These are phyloP conservation scores for Taurulus bubalis DNA, from an alignment of 2,113 vertebrate species.

Conservation along the genomic window DNA sequence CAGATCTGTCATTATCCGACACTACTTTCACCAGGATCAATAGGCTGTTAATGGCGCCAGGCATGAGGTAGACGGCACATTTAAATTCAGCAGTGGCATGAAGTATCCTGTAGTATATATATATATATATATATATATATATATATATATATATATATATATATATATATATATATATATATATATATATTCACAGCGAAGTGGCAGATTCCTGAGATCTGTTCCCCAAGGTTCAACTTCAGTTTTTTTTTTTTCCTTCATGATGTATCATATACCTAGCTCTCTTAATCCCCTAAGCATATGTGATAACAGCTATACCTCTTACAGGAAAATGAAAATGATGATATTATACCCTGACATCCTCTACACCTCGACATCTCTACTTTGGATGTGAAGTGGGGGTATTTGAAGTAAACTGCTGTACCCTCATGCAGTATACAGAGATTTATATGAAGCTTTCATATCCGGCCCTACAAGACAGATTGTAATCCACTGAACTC, in stretches of 20 bases:
- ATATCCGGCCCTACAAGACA: constrained; percentile 36
- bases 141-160: too few relatives aligned
- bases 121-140: too few relatives aligned
- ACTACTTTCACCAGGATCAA: constrained; percentile 41
- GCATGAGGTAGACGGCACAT: not conserved
- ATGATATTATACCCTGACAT: constrained; percentile 13
- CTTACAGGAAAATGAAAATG: constrained; percentile 17
- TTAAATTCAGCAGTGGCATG: constrained; percentile 38
- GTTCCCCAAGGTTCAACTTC: not conserved
- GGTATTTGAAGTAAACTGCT: constrained; percentile 12
- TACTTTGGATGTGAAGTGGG: not conserved
- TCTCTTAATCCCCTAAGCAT: not conserved
- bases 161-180: too few relatives aligned
- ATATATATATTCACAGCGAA: constrained; percentile 40
- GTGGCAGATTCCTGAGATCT: constrained; percentile 24
- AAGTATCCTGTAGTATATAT: constrained; percentile 22
- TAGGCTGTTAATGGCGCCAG: constrained; percentile 37
- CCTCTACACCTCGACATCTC: not conserved
- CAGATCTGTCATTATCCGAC: constrained; percentile 46
- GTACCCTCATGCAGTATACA: not conserved
- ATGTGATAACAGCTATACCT: constrained; percentile 10
- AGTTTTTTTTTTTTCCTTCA: not conserved
- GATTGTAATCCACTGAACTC: constrained; percentile 37
- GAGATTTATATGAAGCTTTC: constrained; percentile 48
- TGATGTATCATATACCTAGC: not conserved